A percentile compares a stretch with the other conserved stretches of the same genome.
phyloP scores from a whole-genome alignment of 35 echinoderm and acorn worm genomes.

The Ophiothrix spiculata region DNA sequence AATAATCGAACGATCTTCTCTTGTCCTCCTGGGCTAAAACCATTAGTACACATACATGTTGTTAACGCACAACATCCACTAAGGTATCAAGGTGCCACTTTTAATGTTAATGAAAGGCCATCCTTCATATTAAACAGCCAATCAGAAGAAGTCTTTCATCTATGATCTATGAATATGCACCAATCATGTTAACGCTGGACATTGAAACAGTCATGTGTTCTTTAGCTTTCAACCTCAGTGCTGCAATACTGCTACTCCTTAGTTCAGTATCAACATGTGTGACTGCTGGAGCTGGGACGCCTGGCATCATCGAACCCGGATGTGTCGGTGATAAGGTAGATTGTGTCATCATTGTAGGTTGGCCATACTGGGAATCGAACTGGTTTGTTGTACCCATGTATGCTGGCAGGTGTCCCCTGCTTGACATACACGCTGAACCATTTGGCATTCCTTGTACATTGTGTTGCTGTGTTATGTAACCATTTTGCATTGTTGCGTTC shows the following conservation, averaged over 20 bases:
- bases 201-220: conserved; percentile 88
- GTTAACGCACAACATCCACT: too few relatives aligned
- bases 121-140: too few relatives aligned
- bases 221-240: conserved; percentile 85
- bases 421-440: conserved; percentile 82
- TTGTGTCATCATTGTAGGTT: conserved; percentile 46
- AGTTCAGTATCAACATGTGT: conserved; percentile 68
- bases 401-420: conserved; percentile 69
- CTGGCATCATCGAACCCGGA: conserved; percentile 19
- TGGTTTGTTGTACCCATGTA: conserved; percentile 85
- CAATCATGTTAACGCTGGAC: conserved; percentile 57
- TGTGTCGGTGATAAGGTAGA: conserved; percentile 13
- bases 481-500: conserved; percentile 38
- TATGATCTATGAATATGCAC: conserved; percentile 68
- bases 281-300: conserved; percentile 22
- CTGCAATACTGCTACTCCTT: conserved; percentile 87
- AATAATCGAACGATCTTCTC: too few relatives aligned
- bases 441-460: conserved; percentile 20
- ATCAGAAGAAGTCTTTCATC: neutral
- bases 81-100: too few relatives aligned
- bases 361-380: conserved; percentile 33
- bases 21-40: too few relatives aligned
- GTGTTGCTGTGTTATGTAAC: conserved; percentile 27
- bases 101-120: too few relatives aligned
- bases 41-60: too few relatives aligned